Conservation (phyloP, 1,140 invertebrate species). For the Wiebesia pumilae region DNA sequence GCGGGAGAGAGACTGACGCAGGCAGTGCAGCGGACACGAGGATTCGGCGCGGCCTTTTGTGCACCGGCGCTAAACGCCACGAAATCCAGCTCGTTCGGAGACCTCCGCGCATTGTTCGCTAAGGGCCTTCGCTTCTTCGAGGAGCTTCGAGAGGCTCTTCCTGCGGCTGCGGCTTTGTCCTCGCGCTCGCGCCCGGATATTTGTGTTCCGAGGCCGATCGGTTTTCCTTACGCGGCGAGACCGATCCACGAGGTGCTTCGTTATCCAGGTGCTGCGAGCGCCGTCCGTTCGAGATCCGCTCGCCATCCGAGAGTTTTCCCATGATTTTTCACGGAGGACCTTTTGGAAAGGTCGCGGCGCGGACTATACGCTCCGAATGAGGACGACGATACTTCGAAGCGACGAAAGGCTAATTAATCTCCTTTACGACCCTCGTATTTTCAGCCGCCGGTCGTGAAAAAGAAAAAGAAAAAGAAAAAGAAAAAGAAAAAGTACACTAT, state of each 20-base stretch:
- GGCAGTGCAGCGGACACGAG: not conserved
- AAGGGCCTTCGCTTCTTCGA: not conserved
- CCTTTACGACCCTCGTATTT: too few species aligned
- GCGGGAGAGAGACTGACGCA: not conserved
- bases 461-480: too few species aligned
- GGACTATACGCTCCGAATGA: too few species aligned
- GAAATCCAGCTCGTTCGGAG: constrained; percentile 54
- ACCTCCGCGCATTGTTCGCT: constrained; percentile 7
- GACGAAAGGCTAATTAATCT: too few species aligned
- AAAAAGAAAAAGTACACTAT: too few species aligned
- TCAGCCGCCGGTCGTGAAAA: too few species aligned
- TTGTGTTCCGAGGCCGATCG: not conserved
- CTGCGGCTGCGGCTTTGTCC: not conserved
- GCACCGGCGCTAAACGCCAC: constrained; percentile 68
- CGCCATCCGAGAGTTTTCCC: too few species aligned
- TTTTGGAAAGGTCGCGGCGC: too few species aligned
- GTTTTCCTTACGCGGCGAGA: not conserved
- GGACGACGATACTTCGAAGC: too few species aligned
- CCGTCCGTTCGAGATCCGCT: not conserved
- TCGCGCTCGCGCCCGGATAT: not conserved
- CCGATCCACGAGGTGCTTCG: constrained; percentile 2
- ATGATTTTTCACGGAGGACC: too few species aligned
- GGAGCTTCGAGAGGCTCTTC: not conserved
- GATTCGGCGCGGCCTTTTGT: not conserved
- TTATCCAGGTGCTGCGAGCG: not conserved